Evolutionary conservation across 1,140 invertebrate genomes (phyloP).

Genomic region (Drosophila suzukii): DNA sequence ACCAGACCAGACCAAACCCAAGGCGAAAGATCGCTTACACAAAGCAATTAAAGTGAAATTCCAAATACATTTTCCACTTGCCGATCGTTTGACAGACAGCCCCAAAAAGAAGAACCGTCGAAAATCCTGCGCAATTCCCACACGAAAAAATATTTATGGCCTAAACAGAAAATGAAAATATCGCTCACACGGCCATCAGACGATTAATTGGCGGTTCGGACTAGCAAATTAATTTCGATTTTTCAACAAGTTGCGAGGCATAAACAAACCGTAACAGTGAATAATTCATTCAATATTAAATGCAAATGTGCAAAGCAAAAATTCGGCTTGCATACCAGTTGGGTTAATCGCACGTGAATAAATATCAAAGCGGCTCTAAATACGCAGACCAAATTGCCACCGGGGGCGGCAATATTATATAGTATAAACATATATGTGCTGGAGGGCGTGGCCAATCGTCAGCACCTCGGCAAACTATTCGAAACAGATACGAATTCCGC

Average conservation of each 20-base stretch:
- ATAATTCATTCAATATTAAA: constrained; percentile 44
- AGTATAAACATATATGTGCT: neutral
- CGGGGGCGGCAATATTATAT: neutral
- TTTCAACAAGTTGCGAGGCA: constrained; percentile 42
- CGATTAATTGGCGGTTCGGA: constrained; percentile 61
- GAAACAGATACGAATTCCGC: constrained; percentile 78
- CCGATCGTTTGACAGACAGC: constrained; percentile 67
- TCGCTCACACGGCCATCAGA: constrained; percentile 20
- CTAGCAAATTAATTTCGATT: constrained; percentile 43
- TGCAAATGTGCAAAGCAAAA: constrained; percentile 36
- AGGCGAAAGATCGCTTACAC: constrained; percentile 43
- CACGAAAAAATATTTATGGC: constrained; percentile 39
- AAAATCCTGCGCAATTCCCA: constrained; percentile 36
- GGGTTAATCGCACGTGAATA: constrained; percentile 69
- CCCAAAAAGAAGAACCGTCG: constrained; percentile 3
- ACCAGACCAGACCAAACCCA: constrained; percentile 3
- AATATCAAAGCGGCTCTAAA: constrained; percentile 73
- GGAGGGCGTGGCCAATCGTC: constrained; percentile 35
- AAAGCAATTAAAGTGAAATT: constrained; percentile 56
- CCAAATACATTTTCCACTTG: constrained; percentile 19
- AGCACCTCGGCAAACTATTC: constrained; percentile 59
- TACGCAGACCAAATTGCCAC: constrained; percentile 50
- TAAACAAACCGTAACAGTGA: constrained; percentile 35
- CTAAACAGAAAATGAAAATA: constrained; percentile 46
- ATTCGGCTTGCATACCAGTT: constrained; percentile 48